A percentile compares a stretch with the other conserved stretches of the same genome.
These are phyloP conservation scores for Mionectes olivaceus DNA, from an alignment of 2,797 vertebrate genomes.

Conservation along the genomic window DNA sequence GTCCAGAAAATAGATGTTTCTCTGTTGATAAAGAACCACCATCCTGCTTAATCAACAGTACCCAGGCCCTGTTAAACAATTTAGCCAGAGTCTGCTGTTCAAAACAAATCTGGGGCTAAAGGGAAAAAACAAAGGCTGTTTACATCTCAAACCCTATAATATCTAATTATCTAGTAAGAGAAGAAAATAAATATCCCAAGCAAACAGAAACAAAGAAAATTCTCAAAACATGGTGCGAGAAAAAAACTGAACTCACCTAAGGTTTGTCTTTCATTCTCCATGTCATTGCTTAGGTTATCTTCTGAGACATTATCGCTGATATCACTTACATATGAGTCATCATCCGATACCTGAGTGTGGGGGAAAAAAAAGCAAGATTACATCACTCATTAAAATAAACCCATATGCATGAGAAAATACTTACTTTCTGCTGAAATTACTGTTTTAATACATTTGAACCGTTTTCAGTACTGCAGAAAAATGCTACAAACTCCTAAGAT, in stretches of 20 bases:
- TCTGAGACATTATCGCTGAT: slow-evolving; percentile 96
- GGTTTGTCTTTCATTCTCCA: slow-evolving; percentile 85
- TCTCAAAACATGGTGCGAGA: background rate
- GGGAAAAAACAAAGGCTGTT: background rate
- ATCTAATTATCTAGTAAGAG: background rate
- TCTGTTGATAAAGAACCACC: background rate
- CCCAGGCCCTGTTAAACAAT: background rate
- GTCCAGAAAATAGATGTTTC: background rate
- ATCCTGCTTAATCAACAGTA: background rate
- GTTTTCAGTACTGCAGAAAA: background rate
- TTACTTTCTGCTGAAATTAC: background rate
- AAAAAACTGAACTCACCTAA: slow-evolving; percentile 70
- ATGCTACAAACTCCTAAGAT: background rate
- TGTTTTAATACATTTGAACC: background rate
- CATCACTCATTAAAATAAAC: background rate
- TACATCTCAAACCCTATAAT: background rate
- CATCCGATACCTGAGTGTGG: slow-evolving; percentile 87
- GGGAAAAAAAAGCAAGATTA: slow-evolving; percentile 43
- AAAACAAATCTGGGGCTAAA: background rate
- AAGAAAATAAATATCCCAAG: background rate
- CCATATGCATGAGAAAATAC: background rate
- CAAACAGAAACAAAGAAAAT: background rate
- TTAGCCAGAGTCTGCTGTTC: background rate
- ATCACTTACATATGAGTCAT: slow-evolving; percentile 96
- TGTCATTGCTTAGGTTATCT: slow-evolving; percentile 92